Base-by-base conservation (phyloP, 2,797 vertebrate genomes). In the Ceyx erithaca region DNA sequence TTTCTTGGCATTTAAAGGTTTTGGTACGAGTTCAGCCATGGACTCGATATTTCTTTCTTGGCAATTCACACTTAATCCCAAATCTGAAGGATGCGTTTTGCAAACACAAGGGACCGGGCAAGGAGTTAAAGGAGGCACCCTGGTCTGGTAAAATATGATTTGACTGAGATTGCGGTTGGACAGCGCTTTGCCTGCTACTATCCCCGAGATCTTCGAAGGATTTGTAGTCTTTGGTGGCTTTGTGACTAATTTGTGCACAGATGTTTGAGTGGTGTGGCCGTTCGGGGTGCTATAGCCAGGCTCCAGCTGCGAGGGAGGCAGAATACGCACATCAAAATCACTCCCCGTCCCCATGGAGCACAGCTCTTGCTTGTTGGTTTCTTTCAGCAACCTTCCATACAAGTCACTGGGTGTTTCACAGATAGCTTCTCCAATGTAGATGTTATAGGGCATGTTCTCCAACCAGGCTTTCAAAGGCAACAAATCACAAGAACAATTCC, bases 371-470 rank as follows among this genome's bases (percentile, higher is more conserved):
- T 99, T 99, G 95, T 99, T 99, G 85, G 99, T 99, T 96, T 99
- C 99, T 90, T 99, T 99, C 89, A 99, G 97, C 57, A 99, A 98
- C 90, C 99, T 98, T 66, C 99, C 99, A 1, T 99, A 99, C 95
- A 99, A 96, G 96, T 99, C 99, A 78, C 98, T 99, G 31, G 99
- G 99, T 2, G 99, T 99, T 96, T 99, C 99, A 59, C 99, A 99
- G 94, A 99, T 99, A 66, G 99, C 99, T 96, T 99, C 99, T 6
- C 99, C 99, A 18, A 99, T 99, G 93, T 99, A 99, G 97, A 99
- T 99, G 80, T 99, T 99, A 90, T 99, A 99, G 91, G 99, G 99
- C 99, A 99, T 99, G 95, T 99, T 99, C 97, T 99, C 99, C 96
- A 99, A 96, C 99, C 99, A 99, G 2, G 99, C 99, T 97, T 99